Evolutionary conservation across 2,113 vertebrate genomes (phyloP).

Genomic region (Nothobranchius furzeri): DNA sequence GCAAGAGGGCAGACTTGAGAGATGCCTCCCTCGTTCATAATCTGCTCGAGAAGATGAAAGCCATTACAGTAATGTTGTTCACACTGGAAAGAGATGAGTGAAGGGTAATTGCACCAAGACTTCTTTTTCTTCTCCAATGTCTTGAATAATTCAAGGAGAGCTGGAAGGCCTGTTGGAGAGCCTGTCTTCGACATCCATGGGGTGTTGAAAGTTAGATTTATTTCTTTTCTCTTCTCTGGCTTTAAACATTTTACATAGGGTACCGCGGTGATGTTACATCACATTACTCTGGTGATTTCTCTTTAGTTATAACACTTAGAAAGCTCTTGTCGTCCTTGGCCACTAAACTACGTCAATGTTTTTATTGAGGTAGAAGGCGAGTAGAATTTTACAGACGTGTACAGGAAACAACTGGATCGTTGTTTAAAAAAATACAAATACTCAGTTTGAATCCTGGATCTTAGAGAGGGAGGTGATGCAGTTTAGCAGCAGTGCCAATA

Average conservation of each 20-base stretch:
- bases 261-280: conserved; percentile 40
- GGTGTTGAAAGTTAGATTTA: conserved; percentile 61
- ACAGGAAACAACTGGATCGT: not conserved
- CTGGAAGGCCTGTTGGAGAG: conserved; percentile 62
- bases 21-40: conserved; percentile 55
- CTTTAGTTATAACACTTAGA: conserved; percentile 27
- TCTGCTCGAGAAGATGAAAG: conserved; percentile 71
- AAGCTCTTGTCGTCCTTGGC: conserved; percentile 33
- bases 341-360: conserved; percentile 8
- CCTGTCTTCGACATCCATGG: conserved; percentile 37
- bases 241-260: conserved; percentile 49
- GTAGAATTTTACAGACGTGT: conserved; percentile 33
- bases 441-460: not conserved
- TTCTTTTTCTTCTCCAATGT: conserved; percentile 67
- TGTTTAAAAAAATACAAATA: not conserved
- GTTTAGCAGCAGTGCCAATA: not conserved
- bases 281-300: conserved; percentile 23
- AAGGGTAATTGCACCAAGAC: conserved; percentile 76
- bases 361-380: conserved; percentile 5
- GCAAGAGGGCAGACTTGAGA: conserved; percentile 38
- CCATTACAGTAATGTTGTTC: conserved; percentile 76
- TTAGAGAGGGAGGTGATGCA: not conserved
- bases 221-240: conserved; percentile 33
- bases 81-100: conserved; percentile 67
- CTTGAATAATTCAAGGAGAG: conserved; percentile 77